Percentiles rank a stretch among this genome's conserved stretches.
Conservation (phyloP, 2,113 vertebrate genomes). For the Monopterus albus region DNA sequence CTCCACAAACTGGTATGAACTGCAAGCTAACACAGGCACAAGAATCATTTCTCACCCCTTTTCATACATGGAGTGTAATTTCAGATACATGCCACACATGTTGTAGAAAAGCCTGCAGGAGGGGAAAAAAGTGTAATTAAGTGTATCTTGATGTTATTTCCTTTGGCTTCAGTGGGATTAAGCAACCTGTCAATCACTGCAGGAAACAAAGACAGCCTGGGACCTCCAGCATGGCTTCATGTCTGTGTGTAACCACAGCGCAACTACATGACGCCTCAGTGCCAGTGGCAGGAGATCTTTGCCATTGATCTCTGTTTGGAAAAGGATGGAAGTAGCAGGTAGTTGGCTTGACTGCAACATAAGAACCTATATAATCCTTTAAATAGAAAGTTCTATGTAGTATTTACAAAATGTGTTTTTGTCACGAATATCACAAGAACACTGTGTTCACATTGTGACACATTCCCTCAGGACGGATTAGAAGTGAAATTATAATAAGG, state of each 20-base stretch:
- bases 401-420: slow-evolving; percentile 9
- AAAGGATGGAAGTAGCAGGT: slow-evolving; percentile 20
- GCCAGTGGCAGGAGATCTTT: slow-evolving; percentile 13
- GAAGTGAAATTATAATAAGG: not conserved
- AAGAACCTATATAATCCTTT: slow-evolving; percentile 48
- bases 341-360: slow-evolving; percentile 33
- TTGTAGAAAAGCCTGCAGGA: slow-evolving; percentile 69
- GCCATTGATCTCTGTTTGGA: slow-evolving; percentile 17
- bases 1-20: slow-evolving; percentile 72
- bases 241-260: slow-evolving; percentile 45
- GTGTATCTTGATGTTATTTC: slow-evolving; percentile 75
- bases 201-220: slow-evolving; percentile 53
- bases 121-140: slow-evolving; percentile 75
- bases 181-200: slow-evolving; percentile 60
- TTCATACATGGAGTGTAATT: slow-evolving; percentile 74
- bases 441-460: not conserved
- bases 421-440: slow-evolving; percentile 10
- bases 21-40: slow-evolving; percentile 77
- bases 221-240: slow-evolving; percentile 64
- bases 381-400: slow-evolving; percentile 21
- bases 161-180: slow-evolving; percentile 69
- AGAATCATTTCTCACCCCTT: slow-evolving; percentile 63
- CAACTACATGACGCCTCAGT: slow-evolving; percentile 30
- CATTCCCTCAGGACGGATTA: slow-evolving; percentile 2
- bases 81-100: slow-evolving; percentile 80